phyloP scores from a whole-genome alignment of 2,888 invertebrate genomes.

The Minunthozetes semirufus region DNA sequence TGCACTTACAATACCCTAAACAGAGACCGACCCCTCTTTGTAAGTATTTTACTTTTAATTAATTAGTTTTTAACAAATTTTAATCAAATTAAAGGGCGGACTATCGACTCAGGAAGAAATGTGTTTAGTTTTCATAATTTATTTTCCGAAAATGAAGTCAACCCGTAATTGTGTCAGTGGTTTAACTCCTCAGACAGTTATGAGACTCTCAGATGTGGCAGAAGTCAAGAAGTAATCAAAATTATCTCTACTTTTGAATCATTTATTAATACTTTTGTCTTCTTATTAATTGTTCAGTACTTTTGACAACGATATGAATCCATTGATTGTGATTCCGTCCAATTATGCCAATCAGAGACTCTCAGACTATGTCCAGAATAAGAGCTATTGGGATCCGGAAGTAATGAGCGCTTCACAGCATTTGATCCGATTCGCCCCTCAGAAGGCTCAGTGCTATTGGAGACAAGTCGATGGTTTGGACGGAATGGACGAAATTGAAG shows the following conservation, averaged over 20 bases:
- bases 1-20: slow-evolving; percentile 41
- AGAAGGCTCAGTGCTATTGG: slow-evolving; percentile 37
- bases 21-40: slow-evolving; percentile 39
- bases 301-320: slow-evolving; percentile 37
- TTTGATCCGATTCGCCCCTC: slow-evolving; percentile 31
- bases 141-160: slow-evolving; percentile 42
- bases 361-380: slow-evolving; percentile 22
- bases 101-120: slow-evolving; percentile 43
- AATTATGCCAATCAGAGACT: slow-evolving; percentile 32
- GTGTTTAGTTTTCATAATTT: slow-evolving; percentile 43
- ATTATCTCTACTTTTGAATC: background rate
- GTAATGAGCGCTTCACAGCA: slow-evolving; percentile 21
- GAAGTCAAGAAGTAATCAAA: slow-evolving; percentile 23
- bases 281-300: background rate
- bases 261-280: background rate
- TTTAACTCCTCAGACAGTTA: slow-evolving; percentile 34
- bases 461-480: slow-evolving; percentile 32
- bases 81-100: slow-evolving; percentile 42
- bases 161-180: slow-evolving; percentile 35
- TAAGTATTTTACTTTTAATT: slow-evolving; percentile 28
- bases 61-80: background rate
- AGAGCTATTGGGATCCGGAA: background rate
- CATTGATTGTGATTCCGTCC: slow-evolving; percentile 28
- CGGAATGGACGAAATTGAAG: slow-evolving; percentile 34
- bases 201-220: slow-evolving; percentile 30